A percentile compares a stretch with the other conserved stretches of the same genome.
Evolutionary conservation across 2,888 invertebrate species (phyloP).

Genomic region (Drosophila stalkeri): DNA sequence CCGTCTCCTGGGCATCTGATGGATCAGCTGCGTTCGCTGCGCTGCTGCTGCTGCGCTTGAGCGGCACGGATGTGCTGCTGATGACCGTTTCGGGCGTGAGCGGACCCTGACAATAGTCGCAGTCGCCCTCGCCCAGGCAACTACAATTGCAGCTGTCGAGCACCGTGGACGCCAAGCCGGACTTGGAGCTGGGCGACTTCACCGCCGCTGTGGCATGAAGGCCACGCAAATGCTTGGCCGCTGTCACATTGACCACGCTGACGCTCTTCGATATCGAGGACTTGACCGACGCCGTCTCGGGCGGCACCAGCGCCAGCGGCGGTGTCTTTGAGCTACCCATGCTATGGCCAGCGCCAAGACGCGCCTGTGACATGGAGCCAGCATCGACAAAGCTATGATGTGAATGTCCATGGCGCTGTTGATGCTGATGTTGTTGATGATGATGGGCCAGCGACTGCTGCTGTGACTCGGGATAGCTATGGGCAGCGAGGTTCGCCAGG

Average conservation of each 20-base stretch:
- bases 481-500: slow-evolving; percentile 29
- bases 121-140: slow-evolving; percentile 46
- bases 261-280: slow-evolving; percentile 85
- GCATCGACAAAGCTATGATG: slow-evolving; percentile 32
- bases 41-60: slow-evolving; percentile 53
- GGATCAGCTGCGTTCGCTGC: not conserved
- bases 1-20: slow-evolving; percentile 28
- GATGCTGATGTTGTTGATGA: slow-evolving; percentile 1
- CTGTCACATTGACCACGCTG: slow-evolving; percentile 83
- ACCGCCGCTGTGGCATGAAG: slow-evolving; percentile 39
- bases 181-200: slow-evolving; percentile 46
- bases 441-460: not conserved
- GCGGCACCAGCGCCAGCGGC: slow-evolving; percentile 84
- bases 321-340: slow-evolving; percentile 78
- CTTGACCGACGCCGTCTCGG: slow-evolving; percentile 84
- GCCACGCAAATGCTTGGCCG: slow-evolving; percentile 78
- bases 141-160: slow-evolving; percentile 47
- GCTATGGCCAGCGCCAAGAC: slow-evolving; percentile 37
- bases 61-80: slow-evolving; percentile 1
- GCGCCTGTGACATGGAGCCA: slow-evolving; percentile 48
- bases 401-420: slow-evolving; percentile 23
- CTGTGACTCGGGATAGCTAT: slow-evolving; percentile 6
- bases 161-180: slow-evolving; percentile 10
- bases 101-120: slow-evolving; percentile 59
- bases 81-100: slow-evolving; percentile 49